Evolutionary conservation across 2,888 invertebrate species (phyloP).

Genomic region (Melanophora roralis): DNA sequence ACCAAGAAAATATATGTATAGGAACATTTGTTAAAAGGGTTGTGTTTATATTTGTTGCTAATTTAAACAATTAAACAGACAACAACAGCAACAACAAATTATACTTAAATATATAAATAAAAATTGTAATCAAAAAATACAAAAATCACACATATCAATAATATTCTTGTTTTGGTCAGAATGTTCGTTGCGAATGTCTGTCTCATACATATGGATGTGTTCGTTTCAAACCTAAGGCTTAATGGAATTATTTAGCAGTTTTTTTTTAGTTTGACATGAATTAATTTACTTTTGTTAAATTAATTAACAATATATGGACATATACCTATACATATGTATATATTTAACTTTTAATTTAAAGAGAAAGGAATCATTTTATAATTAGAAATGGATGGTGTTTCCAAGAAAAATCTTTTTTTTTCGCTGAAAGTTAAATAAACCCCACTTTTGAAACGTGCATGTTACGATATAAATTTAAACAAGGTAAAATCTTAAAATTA

Average conservation of each 20-base stretch:
- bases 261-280: not conserved
- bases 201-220: not conserved
- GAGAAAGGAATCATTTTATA: constrained; percentile 44
- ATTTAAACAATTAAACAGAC: constrained; percentile 53
- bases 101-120: constrained; percentile 31
- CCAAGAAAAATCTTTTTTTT: constrained; percentile 4
- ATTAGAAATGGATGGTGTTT: constrained; percentile 20
- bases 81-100: constrained; percentile 38
- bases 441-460: no score
- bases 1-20: constrained; percentile 47
- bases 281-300: constrained; percentile 21
- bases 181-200: not conserved
- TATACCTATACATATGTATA: not conserved
- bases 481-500: no score
- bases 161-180: constrained; percentile 40
- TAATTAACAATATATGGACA: not conserved
- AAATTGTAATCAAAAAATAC: constrained; percentile 6
- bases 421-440: not conserved
- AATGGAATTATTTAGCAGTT: not conserved
- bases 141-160: constrained; percentile 18
- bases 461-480: no score
- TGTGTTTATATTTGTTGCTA: constrained; percentile 33
- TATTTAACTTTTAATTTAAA: constrained; percentile 11
- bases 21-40: constrained; percentile 48
- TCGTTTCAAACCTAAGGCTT: constrained; percentile 12